Evolutionary conservation across 2,888 invertebrate genomes (phyloP).

Genomic region (Glaucopsyche alexis): DNA sequence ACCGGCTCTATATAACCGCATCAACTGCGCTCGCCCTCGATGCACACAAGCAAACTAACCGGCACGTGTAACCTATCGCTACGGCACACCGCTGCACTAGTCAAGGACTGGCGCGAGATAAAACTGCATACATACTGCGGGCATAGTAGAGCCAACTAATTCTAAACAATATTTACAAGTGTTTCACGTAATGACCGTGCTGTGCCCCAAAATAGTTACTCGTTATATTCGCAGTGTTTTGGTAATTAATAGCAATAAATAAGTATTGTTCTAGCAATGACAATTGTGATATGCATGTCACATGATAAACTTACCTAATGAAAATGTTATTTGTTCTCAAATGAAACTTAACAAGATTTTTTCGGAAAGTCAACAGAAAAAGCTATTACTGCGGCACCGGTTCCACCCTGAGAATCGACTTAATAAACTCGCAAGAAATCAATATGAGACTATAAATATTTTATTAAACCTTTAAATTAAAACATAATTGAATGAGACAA

Average conservation of each 20-base stretch:
- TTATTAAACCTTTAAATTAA: neutral
- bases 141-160: neutral
- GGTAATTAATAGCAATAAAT: neutral
- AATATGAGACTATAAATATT: neutral
- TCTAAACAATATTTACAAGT: neutral
- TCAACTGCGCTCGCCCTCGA: conserved; percentile 42
- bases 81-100: conserved; percentile 43
- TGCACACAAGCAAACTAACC: conserved; percentile 46
- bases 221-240: too few relatives aligned
- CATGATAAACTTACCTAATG: too few relatives aligned
- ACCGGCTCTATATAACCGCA: conserved; percentile 37
- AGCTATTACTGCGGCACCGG: too few relatives aligned
- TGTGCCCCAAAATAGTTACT: neutral
- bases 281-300: neutral
- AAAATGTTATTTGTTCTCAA: too few relatives aligned
- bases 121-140: conserved; percentile 37
- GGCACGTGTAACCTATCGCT: conserved; percentile 52
- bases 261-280: neutral
- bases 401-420: too few relatives aligned
- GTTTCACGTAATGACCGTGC: neutral
- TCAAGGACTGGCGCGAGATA: conserved; percentile 43
- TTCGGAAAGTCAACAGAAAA: too few relatives aligned
- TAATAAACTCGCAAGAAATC: too few relatives aligned
- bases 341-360: too few relatives aligned
- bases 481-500: neutral